These are phyloP conservation scores for Yoshiicerus persimilis DNA, from an alignment of 1,140 invertebrate genomes.

Conservation along the genomic window DNA sequence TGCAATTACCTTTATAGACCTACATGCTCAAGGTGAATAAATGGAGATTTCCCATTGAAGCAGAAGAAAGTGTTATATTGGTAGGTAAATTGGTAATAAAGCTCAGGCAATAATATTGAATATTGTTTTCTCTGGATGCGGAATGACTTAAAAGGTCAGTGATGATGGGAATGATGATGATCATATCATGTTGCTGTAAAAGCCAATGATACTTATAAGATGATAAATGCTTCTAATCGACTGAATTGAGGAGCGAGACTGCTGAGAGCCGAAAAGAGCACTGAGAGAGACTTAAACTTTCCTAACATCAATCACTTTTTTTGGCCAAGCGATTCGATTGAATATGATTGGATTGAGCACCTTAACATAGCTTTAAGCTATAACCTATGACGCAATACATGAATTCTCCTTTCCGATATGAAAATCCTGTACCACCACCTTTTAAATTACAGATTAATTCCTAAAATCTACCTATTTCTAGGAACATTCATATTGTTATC, in stretches of 20 bases:
- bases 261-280: constrained; percentile 18
- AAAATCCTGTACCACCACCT: no score
- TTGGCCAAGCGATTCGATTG: not conserved
- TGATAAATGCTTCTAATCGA: constrained; percentile 26
- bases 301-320: constrained; percentile 14
- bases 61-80: not conserved
- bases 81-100: not conserved
- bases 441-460: no score
- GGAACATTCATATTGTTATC: no score
- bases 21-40: no score
- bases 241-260: constrained; percentile 14
- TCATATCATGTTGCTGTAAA: constrained; percentile 10
- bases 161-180: constrained; percentile 16
- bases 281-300: not conserved
- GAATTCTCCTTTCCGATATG: no score
- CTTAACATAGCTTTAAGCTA: not conserved
- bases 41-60: no score
- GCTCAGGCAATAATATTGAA: not conserved
- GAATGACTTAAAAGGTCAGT: not conserved
- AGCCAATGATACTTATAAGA: not conserved
- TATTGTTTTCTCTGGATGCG: not conserved
- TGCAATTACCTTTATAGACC: no score
- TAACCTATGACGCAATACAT: no score
- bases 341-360: constrained; percentile 1
- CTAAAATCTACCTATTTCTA: no score